Evolutionary conservation across 2,888 invertebrate genomes (phyloP), one percentile per base, ranked within the genome.

Genomic region (Drosophila anomalipes): DNA sequence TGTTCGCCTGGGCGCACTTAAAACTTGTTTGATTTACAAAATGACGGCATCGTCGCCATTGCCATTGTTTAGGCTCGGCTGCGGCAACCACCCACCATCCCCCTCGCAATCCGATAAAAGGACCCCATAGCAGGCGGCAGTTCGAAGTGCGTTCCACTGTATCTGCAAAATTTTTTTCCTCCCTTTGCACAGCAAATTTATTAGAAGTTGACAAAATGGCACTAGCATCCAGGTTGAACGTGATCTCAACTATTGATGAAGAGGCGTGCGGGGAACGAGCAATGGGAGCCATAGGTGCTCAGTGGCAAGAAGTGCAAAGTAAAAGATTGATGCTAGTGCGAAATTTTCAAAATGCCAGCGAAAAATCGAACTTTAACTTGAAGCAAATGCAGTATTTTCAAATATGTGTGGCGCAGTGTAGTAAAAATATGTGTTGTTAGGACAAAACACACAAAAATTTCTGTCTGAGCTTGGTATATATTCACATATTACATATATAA

Each of bases 21-120:
- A 82, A 82, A 77, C 83, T 82, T 83, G 78, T 81, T 80, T 82
- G 82, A 82, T 82, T 82, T 84, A 79, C 82, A 79, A 84, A 83
- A 79, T 84, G 82, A 77, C 69, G 79, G 63, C 67, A 79, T 77
- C 81, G 79, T 63, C 70, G 77, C 69, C 72, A 64, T 81, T 69
- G 64, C 65, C 69, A 72, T 80, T 83, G 75, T 72, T 83, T 74
- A 77, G 79, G 65, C 61, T 22, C 61, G 33, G 26, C 22, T 47
- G 47, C 26, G 26, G 47, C 3, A 39, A n/a, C 39, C 14, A 30
- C n/a, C 56, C 22, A 33, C 22, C 26, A 26, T 19, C 4, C 32
- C 14, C 9, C 12, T 3, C 47, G n/a, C 60, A 59, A 14, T 37
- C 41, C 26, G 35, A 30, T 14, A 19, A 41, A 51, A 22, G 41